Percentiles rank a stretch among this genome's conserved stretches.
Conservation (phyloP, 2,113 vertebrate genomes). For the Atrichornis clamosus region DNA sequence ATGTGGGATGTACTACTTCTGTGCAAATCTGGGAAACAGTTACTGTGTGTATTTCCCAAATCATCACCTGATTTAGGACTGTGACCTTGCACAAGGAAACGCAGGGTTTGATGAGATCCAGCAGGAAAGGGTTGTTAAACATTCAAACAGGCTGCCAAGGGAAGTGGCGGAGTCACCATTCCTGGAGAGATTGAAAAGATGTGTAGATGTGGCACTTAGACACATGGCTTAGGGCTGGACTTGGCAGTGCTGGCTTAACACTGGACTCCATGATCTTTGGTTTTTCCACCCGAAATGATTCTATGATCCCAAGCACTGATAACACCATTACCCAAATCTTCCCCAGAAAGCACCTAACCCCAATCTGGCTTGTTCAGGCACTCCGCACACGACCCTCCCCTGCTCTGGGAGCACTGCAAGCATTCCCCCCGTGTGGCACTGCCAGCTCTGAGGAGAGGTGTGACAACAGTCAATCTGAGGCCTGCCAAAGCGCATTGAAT, state of each 20-base stretch:
- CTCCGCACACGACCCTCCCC: accelerated
- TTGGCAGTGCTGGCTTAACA: neutral
- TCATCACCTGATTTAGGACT: neutral
- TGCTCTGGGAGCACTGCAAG: neutral
- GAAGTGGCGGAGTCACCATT: neutral
- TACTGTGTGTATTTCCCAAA: neutral
- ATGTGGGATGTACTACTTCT: neutral
- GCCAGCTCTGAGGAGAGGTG: neutral
- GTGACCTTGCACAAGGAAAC: neutral
- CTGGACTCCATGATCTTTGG: neutral
- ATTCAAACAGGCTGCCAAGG: neutral
- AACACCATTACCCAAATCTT: neutral
- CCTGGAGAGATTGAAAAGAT: neutral
- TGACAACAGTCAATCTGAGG: neutral
- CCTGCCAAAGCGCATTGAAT: neutral
- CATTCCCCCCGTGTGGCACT: neutral
- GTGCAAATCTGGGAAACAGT: neutral
- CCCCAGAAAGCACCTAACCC: neutral
- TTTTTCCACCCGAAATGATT: neutral
- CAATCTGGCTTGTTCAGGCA: neutral
- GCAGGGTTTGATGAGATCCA: neutral
- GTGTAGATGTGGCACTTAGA: neutral
- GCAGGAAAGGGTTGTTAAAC: neutral
- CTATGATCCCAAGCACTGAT: neutral
- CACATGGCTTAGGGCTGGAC: too few relatives aligned